phyloP scores from a whole-genome alignment of 2,888 invertebrate species.

The Caenorhabditis sp. region DNA sequence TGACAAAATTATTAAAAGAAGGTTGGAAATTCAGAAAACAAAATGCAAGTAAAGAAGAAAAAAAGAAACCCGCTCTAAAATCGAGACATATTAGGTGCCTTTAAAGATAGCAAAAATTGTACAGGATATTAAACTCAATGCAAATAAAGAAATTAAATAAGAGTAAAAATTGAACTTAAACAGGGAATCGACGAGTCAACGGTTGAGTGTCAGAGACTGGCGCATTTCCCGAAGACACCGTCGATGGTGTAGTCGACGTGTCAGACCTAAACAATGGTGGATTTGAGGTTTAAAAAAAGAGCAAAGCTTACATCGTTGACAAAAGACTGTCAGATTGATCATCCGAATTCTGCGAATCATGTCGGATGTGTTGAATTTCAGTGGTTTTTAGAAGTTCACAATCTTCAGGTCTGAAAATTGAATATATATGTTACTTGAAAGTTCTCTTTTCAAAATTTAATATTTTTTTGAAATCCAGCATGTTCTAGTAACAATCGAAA shows the following conservation, averaged over 20 bases:
- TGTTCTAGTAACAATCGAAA: too few relatives aligned
- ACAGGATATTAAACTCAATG: neutral
- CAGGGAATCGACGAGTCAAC: conserved; percentile 25
- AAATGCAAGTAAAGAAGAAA: neutral
- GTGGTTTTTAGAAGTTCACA: conserved; percentile 22
- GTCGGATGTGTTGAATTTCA: conserved; percentile 21
- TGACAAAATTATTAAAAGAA: neutral
- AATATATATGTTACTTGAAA: neutral
- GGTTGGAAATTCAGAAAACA: neutral
- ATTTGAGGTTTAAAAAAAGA: neutral
- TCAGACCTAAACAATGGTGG: conserved; percentile 39
- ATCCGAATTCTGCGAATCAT: conserved; percentile 42
- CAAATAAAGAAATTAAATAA: neutral
- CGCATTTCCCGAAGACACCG: conserved; percentile 53
- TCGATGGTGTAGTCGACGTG: conserved; percentile 50
- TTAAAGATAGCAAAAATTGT: neutral
- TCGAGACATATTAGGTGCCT: neutral
- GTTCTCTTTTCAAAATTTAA: neutral
- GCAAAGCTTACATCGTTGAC: conserved; percentile 43
- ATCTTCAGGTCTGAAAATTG: conserved; percentile 16
- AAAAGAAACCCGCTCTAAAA: neutral
- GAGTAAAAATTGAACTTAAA: neutral
- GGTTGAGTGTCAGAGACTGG: conserved; percentile 53
- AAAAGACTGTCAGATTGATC: conserved; percentile 54
- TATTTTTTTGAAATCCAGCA: too few relatives aligned